Evolutionary conservation across 1,140 invertebrate species (phyloP).

Genomic region (Calycopis cecrops): DNA sequence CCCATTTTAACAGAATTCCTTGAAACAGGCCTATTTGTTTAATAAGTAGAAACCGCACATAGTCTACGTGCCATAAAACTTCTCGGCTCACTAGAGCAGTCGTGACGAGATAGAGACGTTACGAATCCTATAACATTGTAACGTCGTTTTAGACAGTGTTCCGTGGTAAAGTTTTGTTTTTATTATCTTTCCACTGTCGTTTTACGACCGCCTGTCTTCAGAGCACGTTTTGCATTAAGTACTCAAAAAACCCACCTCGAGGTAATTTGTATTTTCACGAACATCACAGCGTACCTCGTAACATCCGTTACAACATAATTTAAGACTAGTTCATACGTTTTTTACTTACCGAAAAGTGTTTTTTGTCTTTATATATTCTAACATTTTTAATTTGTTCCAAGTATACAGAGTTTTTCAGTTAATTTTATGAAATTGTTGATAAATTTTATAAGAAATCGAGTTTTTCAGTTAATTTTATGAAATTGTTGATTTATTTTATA

Average conservation of each 20-base stretch:
- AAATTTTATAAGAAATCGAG: no score
- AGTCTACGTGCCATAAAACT: not conserved
- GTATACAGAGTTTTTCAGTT: no score
- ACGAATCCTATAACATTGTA: conserved; percentile 10
- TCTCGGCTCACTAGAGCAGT: not conserved
- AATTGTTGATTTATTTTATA: no score
- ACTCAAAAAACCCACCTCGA: conserved; percentile 4
- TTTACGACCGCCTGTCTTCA: conserved; percentile 9
- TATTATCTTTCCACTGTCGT: conserved; percentile 9
- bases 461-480: no score
- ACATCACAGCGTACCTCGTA: conserved; percentile 5
- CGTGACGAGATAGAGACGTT: conserved; percentile 5
- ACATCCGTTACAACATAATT: conserved; percentile 9
- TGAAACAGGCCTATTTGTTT: no score
- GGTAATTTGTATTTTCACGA: conserved; percentile 7
- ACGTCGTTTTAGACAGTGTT: conserved; percentile 7
- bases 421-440: no score
- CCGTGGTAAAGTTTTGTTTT: conserved; percentile 8
- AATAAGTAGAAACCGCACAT: not conserved
- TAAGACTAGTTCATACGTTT: conserved; percentile 3
- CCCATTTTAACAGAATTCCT: no score
- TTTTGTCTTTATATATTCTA: no score
- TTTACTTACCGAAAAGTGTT: not conserved
- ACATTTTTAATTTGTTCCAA: no score
- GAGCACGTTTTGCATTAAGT: conserved; percentile 8